Conservation (phyloP, 53 echinoderm and acorn worm species). For the Mesocentrotus franciscanus region DNA sequence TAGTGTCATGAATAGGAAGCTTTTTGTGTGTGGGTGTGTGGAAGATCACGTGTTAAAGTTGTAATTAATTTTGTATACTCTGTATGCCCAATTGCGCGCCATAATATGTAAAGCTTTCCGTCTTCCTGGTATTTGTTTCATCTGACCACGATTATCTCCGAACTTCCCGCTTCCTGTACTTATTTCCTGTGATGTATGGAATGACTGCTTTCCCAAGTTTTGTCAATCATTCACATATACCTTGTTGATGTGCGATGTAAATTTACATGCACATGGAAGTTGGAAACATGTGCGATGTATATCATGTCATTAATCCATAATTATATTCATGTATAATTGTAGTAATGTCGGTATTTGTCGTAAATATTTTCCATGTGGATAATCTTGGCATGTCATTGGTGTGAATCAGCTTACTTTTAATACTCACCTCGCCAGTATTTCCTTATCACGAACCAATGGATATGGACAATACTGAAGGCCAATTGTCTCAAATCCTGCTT, state of each 20-base stretch:
- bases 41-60: not conserved
- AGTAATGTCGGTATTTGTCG: not conserved
- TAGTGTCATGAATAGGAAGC: not conserved
- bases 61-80: not conserved
- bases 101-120: not conserved
- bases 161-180: constrained; percentile 28
- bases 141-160: not conserved
- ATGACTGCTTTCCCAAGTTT: not conserved
- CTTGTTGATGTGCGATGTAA: no score
- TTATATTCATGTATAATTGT: not conserved
- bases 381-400: not conserved
- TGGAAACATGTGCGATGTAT: no score
- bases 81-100: not conserved
- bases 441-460: not conserved
- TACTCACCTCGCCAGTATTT: not conserved
- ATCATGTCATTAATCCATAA: not conserved
- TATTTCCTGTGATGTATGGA: not conserved
- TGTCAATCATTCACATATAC: not conserved
- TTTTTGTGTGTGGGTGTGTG: not conserved
- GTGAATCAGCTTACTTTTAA: not conserved
- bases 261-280: no score
- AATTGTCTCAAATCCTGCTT: not conserved
- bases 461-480: not conserved
- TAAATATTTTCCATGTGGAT: not conserved
- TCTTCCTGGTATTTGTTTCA: not conserved